Conservation (phyloP, 2,113 vertebrate species). For the Glaucomys volans region DNA sequence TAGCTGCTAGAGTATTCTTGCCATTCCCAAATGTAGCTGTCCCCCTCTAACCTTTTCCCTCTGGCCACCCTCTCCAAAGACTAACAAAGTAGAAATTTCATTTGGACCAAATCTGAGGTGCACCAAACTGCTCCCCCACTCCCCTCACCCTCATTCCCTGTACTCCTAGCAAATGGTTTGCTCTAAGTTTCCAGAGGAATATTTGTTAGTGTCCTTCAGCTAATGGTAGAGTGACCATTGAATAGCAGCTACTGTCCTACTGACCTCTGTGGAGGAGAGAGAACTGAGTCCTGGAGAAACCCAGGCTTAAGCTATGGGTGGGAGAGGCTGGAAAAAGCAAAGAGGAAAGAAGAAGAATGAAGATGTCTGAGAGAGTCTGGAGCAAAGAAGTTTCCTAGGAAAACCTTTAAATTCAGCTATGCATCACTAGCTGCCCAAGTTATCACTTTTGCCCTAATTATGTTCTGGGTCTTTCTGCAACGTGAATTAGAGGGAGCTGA, state of each 20-base stretch:
- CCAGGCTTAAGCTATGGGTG: background rate
- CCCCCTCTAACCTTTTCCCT: background rate
- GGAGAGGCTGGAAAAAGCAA: background rate
- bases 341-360: background rate
- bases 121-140: background rate
- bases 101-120: background rate
- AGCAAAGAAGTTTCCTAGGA: background rate
- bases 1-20: background rate
- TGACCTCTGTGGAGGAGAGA: background rate
- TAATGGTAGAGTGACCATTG: background rate
- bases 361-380: background rate
- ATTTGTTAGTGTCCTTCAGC: background rate
- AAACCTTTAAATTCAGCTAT: background rate
- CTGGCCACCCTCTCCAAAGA: background rate
- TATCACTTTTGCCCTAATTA: background rate
- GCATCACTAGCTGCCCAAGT: background rate
- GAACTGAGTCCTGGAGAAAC: background rate
- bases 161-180: background rate
- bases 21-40: background rate
- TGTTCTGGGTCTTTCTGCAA: background rate
- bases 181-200: background rate
- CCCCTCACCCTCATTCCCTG: fast-evolving
- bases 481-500: background rate
- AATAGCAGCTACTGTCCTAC: background rate
- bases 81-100: background rate